Evolutionary conservation across 53 echinoderm and acorn worm species (phyloP), one percentile per base, ranked within the genome.

Genomic region (Hippasteria phrygiana): DNA sequence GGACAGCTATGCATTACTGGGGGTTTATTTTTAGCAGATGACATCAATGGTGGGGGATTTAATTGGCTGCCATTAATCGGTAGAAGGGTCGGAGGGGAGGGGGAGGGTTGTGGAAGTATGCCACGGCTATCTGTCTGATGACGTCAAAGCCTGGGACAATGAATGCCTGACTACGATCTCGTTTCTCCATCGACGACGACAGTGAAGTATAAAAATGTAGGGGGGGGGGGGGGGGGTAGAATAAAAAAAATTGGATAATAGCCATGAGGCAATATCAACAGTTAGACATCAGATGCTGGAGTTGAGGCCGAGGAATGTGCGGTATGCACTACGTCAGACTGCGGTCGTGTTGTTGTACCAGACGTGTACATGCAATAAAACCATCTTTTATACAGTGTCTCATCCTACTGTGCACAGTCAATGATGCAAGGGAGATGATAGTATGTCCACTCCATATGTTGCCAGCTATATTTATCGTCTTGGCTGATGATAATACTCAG

Each of bases 301-400:
- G n/a, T 56, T 34, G 36, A 69, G 35, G 28, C 54, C 71, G 28
- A 41, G 85, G 31, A 22, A 85, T 85, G 85, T 31, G 1, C 71
- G 85, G 85, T 24, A 85, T 85, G 85, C 4, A 32, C 85, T 85
- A 85, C 85, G 85, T 85, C 85, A 85, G 50, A 85, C 70, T 47
- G 75, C 50, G n/a, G 64, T 46, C 70, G 26, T 81, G 81, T 64
- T 81, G 81, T 63, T 65, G 63, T 39, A 65, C 31, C 56, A 37
- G 42, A 76, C 51, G 16, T 29, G n/a, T 59, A 59, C 59, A 18
- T 24, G 59, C 59, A 24, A 4, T 16, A 32, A 47, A 76, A 51
- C 50, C 28, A 51, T 35, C 50, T 22, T 18, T 75, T 16, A 75
- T 48, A 75, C 48, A 43, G 28, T 78, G 7, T n/a, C 26, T 20